Percentiles rank a stretch among this genome's conserved stretches.
Evolutionary conservation across 2,888 invertebrate genomes (phyloP).

Genomic region (Emmelina monodactyla): DNA sequence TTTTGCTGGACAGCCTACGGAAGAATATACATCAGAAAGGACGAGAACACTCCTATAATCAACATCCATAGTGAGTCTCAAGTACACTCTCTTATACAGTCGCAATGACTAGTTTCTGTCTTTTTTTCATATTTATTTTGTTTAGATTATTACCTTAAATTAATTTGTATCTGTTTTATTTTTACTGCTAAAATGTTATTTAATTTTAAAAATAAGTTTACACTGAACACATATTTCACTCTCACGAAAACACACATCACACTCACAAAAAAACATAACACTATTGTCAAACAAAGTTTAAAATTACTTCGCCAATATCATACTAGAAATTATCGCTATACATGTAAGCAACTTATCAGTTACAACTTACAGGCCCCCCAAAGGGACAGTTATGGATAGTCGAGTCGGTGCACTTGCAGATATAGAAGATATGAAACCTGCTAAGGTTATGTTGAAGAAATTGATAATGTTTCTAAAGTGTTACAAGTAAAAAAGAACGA

Average conservation of each 20-base stretch:
- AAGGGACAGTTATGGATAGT: neutral
- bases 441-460: neutral
- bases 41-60: constrained; percentile 2
- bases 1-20: constrained; percentile 4
- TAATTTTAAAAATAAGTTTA: neutral
- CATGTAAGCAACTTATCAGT: too few relatives aligned
- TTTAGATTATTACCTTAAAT: neutral
- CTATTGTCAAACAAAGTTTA: neutral
- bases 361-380: too few relatives aligned
- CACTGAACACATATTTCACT: neutral
- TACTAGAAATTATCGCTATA: too few relatives aligned
- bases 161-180: neutral
- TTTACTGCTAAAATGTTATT: neutral
- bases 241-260: neutral
- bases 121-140: neutral
- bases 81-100: neutral
- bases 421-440: neutral
- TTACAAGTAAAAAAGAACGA: neutral
- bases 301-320: neutral
- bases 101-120: neutral
- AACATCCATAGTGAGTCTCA: neutral
- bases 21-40: neutral
- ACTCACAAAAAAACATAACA: neutral
- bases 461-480: neutral
- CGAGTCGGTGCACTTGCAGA: neutral